These are phyloP conservation scores for Mobula birostris DNA, from an alignment of 2,113 vertebrate species.

Conservation along the genomic window DNA sequence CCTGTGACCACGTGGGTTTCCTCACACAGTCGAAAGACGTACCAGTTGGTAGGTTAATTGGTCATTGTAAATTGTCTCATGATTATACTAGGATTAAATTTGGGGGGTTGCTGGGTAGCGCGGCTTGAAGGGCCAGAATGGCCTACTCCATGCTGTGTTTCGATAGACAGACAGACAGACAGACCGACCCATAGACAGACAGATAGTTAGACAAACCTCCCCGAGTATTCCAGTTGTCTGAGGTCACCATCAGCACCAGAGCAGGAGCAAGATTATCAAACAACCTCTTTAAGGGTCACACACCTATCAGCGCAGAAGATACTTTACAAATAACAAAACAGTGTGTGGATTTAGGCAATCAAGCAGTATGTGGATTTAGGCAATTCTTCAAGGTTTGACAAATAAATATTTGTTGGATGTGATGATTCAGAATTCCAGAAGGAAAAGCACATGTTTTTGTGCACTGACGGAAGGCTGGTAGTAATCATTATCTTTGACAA, in stretches of 20 bases:
- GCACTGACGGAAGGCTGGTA: neutral
- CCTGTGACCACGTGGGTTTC: too few species aligned
- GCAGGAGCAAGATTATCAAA: neutral
- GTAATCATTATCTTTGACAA: slow-evolving; percentile 18
- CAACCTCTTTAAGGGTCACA: neutral
- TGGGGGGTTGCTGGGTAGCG: too few species aligned
- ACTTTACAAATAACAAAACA: neutral
- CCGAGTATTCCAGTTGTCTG: neutral
- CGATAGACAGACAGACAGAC: too few species aligned
- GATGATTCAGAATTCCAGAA: neutral
- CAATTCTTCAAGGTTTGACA: neutral
- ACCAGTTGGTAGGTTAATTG: too few species aligned
- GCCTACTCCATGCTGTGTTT: too few species aligned
- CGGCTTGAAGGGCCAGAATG: too few species aligned
- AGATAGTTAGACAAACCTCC: too few species aligned
- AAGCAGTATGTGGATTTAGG: neutral
- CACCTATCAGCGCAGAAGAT: neutral
- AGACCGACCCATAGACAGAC: too few species aligned
- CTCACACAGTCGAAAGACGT: too few species aligned
- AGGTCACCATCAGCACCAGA: neutral
- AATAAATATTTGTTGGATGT: neutral
- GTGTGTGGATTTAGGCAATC: neutral
- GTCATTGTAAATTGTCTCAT: too few species aligned
- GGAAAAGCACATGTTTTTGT: neutral
- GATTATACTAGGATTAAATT: too few species aligned